Evolutionary conservation across 2,113 vertebrate species (phyloP).

Genomic region (Paedocypris sp.): DNA sequence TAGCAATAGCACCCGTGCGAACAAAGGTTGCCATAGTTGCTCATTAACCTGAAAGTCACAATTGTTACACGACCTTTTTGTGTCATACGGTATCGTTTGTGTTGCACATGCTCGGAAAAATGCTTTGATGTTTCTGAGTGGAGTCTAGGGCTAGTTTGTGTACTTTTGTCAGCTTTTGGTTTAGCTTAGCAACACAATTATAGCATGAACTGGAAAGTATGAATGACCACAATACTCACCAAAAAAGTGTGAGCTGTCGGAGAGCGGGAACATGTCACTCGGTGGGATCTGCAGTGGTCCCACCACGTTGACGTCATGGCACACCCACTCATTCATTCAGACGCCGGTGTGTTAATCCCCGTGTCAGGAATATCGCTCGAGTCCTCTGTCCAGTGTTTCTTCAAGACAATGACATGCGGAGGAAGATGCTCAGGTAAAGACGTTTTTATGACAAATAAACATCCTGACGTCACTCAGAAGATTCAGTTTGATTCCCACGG

Average conservation of each 20-base stretch:
- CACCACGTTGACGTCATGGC: conserved; percentile 78
- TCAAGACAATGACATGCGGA: not conserved
- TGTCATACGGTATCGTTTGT: no score
- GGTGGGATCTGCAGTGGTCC: conserved; percentile 72
- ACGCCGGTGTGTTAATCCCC: conserved; percentile 29
- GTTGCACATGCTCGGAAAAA: no score
- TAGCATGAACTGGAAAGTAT: not conserved
- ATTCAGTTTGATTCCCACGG: not conserved
- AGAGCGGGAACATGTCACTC: conserved; percentile 74
- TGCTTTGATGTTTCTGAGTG: no score
- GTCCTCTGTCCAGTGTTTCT: not conserved
- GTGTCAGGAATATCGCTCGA: not conserved
- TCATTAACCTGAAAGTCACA: conserved; percentile 75
- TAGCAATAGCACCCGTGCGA: conserved; percentile 64
- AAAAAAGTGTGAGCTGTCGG: conserved; percentile 74
- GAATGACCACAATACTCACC: conserved; percentile 63
- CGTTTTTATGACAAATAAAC: not conserved
- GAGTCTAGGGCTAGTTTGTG: no score
- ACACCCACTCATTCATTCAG: conserved; percentile 72
- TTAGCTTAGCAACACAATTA: no score
- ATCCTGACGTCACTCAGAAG: not conserved
- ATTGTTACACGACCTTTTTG: no score
- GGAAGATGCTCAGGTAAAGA: not conserved
- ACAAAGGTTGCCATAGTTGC: conserved; percentile 83
- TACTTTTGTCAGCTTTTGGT: no score